These are phyloP conservation scores for Ptychochromis oligacanthus DNA, from an alignment of 2,113 vertebrate species.

Conservation along the genomic window DNA sequence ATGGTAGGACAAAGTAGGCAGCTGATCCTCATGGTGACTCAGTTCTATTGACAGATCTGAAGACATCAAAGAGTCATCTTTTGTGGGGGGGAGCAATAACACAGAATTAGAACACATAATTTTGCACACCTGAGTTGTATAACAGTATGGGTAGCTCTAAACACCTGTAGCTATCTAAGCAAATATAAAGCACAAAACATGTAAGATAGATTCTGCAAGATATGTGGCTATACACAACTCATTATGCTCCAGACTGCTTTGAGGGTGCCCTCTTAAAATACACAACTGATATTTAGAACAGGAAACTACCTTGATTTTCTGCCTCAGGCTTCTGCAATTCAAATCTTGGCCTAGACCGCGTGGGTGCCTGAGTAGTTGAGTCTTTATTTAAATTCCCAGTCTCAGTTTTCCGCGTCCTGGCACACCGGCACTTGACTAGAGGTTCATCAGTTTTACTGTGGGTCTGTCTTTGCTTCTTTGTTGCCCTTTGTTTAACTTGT, in stretches of 20 bases:
- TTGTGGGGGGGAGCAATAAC: neutral
- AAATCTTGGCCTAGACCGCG: slow-evolving; percentile 50
- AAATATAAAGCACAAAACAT: neutral
- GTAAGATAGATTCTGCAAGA: neutral
- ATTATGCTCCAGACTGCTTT: neutral
- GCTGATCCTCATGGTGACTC: slow-evolving; percentile 63
- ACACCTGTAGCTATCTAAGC: neutral
- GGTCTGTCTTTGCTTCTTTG: neutral
- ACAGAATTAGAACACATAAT: slow-evolving; percentile 11
- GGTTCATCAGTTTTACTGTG: neutral
- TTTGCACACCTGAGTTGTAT: neutral
- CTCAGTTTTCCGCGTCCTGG: neutral
- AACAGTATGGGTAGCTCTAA: neutral
- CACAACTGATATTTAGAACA: neutral
- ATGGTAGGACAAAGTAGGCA: slow-evolving; percentile 25
- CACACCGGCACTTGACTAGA: slow-evolving; percentile 12
- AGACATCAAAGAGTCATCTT: slow-evolving; percentile 59
- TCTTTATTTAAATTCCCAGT: neutral
- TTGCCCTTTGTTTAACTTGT: neutral
- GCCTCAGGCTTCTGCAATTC: slow-evolving; percentile 35
- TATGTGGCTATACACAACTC: neutral
- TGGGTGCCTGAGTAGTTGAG: neutral
- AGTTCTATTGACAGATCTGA: slow-evolving; percentile 79
- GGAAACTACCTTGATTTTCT: slow-evolving; percentile 53
- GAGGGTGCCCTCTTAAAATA: too few relatives aligned